Conservation (phyloP, 2,113 vertebrate genomes). For the Electrona antarctica region DNA sequence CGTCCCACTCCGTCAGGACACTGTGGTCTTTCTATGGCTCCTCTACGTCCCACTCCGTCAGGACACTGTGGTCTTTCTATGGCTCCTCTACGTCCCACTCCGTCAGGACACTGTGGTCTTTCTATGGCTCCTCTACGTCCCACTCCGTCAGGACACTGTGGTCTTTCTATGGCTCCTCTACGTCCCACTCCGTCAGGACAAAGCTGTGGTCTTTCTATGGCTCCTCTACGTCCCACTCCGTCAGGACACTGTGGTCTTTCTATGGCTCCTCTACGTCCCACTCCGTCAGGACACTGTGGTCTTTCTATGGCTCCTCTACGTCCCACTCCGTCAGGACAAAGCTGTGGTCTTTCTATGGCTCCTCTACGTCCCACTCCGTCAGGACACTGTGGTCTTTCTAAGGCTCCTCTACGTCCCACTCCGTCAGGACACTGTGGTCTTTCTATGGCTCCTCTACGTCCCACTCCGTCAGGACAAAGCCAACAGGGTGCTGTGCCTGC, state of each 20-base stretch:
- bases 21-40: too few species aligned
- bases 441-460: constrained; percentile 60
- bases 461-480: constrained; percentile 58
- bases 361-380: constrained; percentile 56
- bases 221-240: constrained; percentile 54
- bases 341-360: constrained; percentile 50
- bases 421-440: constrained; percentile 68
- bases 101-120: constrained; percentile 57
- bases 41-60: constrained; percentile 56
- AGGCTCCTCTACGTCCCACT: constrained; percentile 55
- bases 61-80: too few species aligned
- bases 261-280: constrained; percentile 55
- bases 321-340: constrained; percentile 59
- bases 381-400: constrained; percentile 53
- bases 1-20: constrained; percentile 55
- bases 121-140: constrained; percentile 55
- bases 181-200: constrained; percentile 55
- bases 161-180: constrained; percentile 54
- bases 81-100: constrained; percentile 55
- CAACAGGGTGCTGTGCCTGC: constrained; percentile 38
- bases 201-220: constrained; percentile 56
- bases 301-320: constrained; percentile 52
- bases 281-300: constrained; percentile 55
- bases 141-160: constrained; percentile 54
- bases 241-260: too few species aligned